Evolutionary conservation across 2,888 invertebrate species (phyloP).

Genomic region (Heliconius charithonia): DNA sequence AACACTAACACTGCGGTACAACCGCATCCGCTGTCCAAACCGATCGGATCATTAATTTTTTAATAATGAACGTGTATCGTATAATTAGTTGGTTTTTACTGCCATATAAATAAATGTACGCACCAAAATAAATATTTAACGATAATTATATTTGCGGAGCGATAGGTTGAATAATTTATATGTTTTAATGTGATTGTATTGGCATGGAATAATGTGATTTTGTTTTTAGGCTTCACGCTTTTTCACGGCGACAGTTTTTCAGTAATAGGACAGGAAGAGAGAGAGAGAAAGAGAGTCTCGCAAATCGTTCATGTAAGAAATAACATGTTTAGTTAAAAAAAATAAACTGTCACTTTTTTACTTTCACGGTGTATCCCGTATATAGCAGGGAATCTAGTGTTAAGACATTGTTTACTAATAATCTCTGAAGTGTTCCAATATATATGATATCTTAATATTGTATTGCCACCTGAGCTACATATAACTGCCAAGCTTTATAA

Average conservation of each 20-base stretch:
- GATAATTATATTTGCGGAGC: slow-evolving; percentile 11
- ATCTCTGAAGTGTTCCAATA: no score
- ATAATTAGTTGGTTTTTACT: slow-evolving; percentile 18
- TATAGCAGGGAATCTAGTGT: no score
- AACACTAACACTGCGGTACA: neutral
- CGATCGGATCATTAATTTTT: slow-evolving; percentile 21
- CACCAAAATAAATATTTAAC: slow-evolving; percentile 26
- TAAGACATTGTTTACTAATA: no score
- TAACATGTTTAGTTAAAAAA: no score
- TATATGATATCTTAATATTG: no score
- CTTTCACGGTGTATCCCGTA: no score
- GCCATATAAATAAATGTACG: slow-evolving; percentile 6
- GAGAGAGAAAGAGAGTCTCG: neutral
- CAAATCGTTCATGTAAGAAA: no score
- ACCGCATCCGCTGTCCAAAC: slow-evolving; percentile 7
- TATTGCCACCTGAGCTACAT: no score
- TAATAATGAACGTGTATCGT: slow-evolving; percentile 7
- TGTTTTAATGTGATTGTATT: slow-evolving; percentile 3
- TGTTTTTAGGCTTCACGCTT: neutral
- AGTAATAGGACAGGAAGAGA: neutral
- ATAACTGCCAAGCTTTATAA: no score
- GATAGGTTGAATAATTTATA: slow-evolving; percentile 6
- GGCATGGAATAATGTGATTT: neutral
- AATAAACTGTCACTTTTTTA: no score
- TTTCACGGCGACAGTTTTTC: no score